Conservation (phyloP, 2,888 invertebrate genomes). For the Xestia xanthographa region DNA sequence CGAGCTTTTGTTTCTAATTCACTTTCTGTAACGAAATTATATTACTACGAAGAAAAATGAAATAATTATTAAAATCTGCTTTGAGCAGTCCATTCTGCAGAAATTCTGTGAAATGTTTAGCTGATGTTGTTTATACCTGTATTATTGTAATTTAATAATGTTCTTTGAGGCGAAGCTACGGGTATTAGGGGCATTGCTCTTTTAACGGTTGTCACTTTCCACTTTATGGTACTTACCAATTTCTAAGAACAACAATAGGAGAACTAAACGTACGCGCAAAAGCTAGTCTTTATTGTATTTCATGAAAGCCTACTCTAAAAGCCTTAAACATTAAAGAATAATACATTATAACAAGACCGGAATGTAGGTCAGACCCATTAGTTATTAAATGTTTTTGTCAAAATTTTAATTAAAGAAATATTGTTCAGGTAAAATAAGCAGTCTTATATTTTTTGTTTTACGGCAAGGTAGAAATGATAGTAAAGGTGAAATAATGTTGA, state of each 20-base stretch:
- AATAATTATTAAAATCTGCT: conserved; percentile 21
- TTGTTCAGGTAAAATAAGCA: conserved; percentile 24
- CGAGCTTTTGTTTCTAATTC: conserved; percentile 6
- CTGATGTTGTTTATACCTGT: neutral
- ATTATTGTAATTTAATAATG: conserved; percentile 24
- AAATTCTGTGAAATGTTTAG: conserved; percentile 20
- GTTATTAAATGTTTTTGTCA: conserved; percentile 19
- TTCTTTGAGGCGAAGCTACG: neutral
- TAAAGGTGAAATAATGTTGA: conserved; percentile 25
- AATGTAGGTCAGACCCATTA: conserved; percentile 35
- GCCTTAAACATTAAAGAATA: neutral
- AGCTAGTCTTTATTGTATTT: neutral
- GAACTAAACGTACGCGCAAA: neutral
- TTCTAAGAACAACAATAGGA: neutral
- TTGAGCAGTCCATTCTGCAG: neutral
- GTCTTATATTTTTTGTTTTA: conserved; percentile 42
- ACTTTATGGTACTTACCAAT: neutral
- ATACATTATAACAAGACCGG: conserved; percentile 15
- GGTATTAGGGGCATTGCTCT: neutral
- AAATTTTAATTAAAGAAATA: conserved; percentile 44
- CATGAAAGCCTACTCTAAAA: neutral
- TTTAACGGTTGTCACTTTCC: conserved; percentile 4
- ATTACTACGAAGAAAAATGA: neutral
- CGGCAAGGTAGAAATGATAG: conserved; percentile 8
- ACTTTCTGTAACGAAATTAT: conserved; percentile 4